Percentiles rank a stretch among this genome's conserved stretches.
Evolutionary conservation across 2,113 vertebrate genomes (phyloP).

Genomic region (Crocuta crocuta): DNA sequence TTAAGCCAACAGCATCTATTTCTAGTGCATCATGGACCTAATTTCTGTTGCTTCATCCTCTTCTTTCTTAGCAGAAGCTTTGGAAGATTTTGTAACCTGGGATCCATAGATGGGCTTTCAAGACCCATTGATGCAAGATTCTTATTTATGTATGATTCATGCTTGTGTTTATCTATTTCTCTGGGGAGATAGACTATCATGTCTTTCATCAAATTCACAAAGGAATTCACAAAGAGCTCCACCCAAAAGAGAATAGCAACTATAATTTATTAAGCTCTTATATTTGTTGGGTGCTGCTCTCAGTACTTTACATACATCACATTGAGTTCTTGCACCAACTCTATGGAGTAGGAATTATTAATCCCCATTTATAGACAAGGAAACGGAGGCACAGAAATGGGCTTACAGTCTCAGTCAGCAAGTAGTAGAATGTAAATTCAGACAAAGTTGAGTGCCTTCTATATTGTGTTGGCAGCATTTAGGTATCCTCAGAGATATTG

Average conservation of each 20-base stretch:
- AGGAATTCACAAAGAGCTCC: not conserved
- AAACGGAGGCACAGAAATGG: constrained; percentile 25
- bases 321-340: not conserved
- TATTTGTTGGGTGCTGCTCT: not conserved
- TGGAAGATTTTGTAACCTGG: not conserved
- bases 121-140: not conserved
- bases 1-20: constrained; percentile 10
- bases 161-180: not conserved
- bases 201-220: constrained; percentile 37
- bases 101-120: not conserved
- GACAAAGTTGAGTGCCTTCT: not conserved
- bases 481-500: constrained; percentile 10
- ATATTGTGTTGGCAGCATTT: not conserved
- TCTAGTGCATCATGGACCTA: not conserved
- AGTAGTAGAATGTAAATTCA: constrained; percentile 44
- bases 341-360: not conserved
- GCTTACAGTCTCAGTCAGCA: not conserved
- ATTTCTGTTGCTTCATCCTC: not conserved
- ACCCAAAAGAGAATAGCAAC: not conserved
- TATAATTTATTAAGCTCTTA: constrained; percentile 11
- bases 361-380: constrained; percentile 8
- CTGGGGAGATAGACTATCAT: not conserved
- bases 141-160: not conserved
- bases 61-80: not conserved
- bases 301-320: not conserved